Evolutionary conservation across 2,113 vertebrate species (phyloP), one percentile per base, ranked within the genome.

Genomic region (Chaetura pelagica): DNA sequence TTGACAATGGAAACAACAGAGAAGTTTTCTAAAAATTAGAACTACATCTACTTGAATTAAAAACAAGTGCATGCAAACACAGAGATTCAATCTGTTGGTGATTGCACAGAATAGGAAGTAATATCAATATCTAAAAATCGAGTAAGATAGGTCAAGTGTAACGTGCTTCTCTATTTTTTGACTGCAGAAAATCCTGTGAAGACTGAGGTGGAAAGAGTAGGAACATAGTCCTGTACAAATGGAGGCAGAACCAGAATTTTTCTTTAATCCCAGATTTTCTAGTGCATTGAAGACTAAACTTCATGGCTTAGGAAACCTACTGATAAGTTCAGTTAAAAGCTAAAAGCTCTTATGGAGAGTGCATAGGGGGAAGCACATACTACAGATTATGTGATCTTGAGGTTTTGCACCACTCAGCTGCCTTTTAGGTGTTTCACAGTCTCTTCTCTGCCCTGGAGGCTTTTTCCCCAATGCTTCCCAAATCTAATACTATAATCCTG

Each of bases 261-360:
- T 67, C 48, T 80, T 88, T 93, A 77, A 95, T 94, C 79, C 23
- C 11, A 59, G n/a, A n/a, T 79, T 73, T 84, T 72, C 40, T 66
- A 26, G 10, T 49, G 14, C 57, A 42, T 46, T 76, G 48, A 74
- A 90, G 52, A 78, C 42, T 46, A 30, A 67, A 92, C 29, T 55
- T 77, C 34, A 80, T 78, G 21, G 66, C 6, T 85, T 93, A 85
- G 87, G 63, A 93, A 94, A 29, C 26, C 10, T 79, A 48, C 71
- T 62, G 69, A 68, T 93, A 96, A 96, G 8, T 61, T 34, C 27
- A 79, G 52, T 79, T 91, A 72, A 61, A 93, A 85, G 75, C n/a
- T 80, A 61, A 66, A 83, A 91, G 84, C 55, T 61, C 40, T 80
- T 42, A 30, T 4, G 5, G 29, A 73, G 35, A 44, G 69, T 0